Evolutionary conservation across 2,888 invertebrate species (phyloP), one percentile per base, ranked within the genome.

Genomic region (Hypena proboscidalis): DNA sequence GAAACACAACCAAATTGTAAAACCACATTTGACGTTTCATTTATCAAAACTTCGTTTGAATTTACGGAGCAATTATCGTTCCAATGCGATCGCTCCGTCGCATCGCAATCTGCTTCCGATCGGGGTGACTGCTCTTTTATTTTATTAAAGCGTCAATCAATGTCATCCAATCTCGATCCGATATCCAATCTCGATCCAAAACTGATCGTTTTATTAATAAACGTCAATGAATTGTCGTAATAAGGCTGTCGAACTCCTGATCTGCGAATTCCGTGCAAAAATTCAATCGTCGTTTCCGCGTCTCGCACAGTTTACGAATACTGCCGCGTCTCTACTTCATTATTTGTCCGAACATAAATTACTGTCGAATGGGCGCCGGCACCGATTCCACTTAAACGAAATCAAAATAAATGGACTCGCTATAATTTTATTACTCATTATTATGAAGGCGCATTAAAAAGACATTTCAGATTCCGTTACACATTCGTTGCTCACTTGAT

Each of bases 1-100:
- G 45, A 47, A 41, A 40, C 47, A 33, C 45, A 51, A 48, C 57
- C 61, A 55, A 59, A 64, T 59, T 52, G 49, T 54, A 54, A 37
- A 63, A 40, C 58, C 55, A 36, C 48, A 47, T 56, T 65, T 68
- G 68, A 66, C 63, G 47, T 66, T 72, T 70, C 64, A 75, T 78
- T 67, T 58, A 70, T 80, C 74, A 74, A 71, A 70, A 48, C 59
- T 47, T 46, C 50, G 49, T 56, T 58, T 52, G 48, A 13, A 39
- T 47, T 45, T 54, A 52, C 38, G 37, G 30, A 31, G 22, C 49
- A 50, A 61, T 55, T 50, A 58, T 15, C 36, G 42, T 26, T 5
- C 22, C 27, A 17, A 27, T 31, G n/a, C 42, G 37, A 42, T 25
- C 43, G 29, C 41, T 49, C 38, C 27, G 42, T 41, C 45, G 36